Base-by-base conservation (phyloP, 35 echinoderm and acorn worm species). In the Nesometra sesokonis region DNA sequence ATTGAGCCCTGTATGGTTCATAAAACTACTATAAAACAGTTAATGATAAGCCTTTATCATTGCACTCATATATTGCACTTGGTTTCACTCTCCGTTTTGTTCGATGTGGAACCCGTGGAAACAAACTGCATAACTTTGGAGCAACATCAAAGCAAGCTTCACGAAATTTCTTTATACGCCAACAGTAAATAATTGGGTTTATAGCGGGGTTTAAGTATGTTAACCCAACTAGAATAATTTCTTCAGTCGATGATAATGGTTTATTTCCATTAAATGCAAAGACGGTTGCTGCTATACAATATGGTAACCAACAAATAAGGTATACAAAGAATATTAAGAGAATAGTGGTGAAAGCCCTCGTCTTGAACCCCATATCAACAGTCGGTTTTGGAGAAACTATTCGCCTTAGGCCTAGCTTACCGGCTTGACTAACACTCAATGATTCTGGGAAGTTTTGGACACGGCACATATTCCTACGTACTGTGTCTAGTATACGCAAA, bases 31-130 rank as follows among this genome's bases (percentile, higher is more conserved):
- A 67, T 13, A 67, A 19, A 67, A 77, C 32, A 32, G 90, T 91
- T 80, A 91, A 93, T 0, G 94, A 97, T 47, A 92, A 90, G 57
- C 40, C 57, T 27, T 78, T 35, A 31, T 94, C 93, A 94, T 91
- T 99, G 85, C 96, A 99, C 86, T 99, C 96, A 77, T 99, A 99
- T 78, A 99, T 99, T 88, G 96, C 96, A 99, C 96, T 94, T 52
- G 96, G 96, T 37, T 93, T 76, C 17, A 99, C 94, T 76, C 96
- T 32, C 39, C 96, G 87, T 38, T 90, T 88, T 36, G 96, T 93
- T 76, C 93, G 86, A 27, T 90, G 93, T 0, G 96, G 96, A n/a
- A 94, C 37, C 35, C 93, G 87, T 15, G 96, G 96, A 84, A 97
- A 82, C 77, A 99, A 78, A 30, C 90, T 90, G 79, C 91, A 94